Percentiles rank a stretch among this genome's conserved stretches.
Evolutionary conservation across 2,888 invertebrate genomes (phyloP).

Genomic region (Leptinotarsa haldemani): DNA sequence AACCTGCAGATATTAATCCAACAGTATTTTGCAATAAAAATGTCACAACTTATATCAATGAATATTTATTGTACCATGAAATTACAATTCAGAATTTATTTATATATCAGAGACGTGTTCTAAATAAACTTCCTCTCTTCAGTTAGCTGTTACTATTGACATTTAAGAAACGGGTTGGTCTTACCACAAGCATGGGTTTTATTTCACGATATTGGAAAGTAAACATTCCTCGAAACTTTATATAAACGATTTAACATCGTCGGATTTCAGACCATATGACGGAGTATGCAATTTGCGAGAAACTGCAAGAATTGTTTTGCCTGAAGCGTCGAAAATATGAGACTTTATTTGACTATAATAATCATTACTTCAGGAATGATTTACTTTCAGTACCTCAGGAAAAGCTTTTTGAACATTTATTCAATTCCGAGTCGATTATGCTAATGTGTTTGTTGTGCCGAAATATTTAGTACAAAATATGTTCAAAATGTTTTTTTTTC

Average conservation of each 20-base stretch:
- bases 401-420: too few relatives aligned
- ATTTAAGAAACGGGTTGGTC: slow-evolving; percentile 26
- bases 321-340: background rate
- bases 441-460: too few relatives aligned
- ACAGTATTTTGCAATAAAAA: slow-evolving; percentile 3
- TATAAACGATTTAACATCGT: slow-evolving; percentile 6
- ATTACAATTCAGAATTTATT: slow-evolving; percentile 18
- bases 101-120: slow-evolving; percentile 19
- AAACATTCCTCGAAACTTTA: background rate
- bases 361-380: too few relatives aligned
- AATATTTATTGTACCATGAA: slow-evolving; percentile 25
- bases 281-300: slow-evolving; percentile 16
- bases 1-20: slow-evolving; percentile 3
- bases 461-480: too few relatives aligned
- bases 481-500: too few relatives aligned
- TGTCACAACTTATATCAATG: slow-evolving; percentile 15
- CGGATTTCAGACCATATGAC: background rate
- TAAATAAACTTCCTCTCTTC: slow-evolving; percentile 27
- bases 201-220: slow-evolving; percentile 23
- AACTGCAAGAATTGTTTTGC: slow-evolving; percentile 1
- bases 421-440: too few relatives aligned
- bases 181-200: slow-evolving; percentile 11
- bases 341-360: background rate
- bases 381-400: too few relatives aligned
- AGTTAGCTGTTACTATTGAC: slow-evolving; percentile 27